Evolutionary conservation across 2,113 vertebrate species (phyloP).

Genomic region (Archocentrus centrarchus): DNA sequence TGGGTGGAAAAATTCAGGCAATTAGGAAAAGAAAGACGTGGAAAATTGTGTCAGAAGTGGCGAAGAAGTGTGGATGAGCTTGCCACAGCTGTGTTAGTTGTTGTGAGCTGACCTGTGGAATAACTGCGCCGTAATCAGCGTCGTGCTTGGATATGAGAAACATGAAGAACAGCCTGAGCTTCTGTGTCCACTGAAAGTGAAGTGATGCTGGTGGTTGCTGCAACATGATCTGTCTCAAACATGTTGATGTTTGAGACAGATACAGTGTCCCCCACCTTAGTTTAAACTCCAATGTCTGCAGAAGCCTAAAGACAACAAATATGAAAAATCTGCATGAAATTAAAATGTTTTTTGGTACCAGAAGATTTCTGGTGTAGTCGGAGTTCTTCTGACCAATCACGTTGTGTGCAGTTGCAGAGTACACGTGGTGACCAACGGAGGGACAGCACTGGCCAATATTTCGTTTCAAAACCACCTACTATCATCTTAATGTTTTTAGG

Average conservation of each 20-base stretch:
- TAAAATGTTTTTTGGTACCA: background rate
- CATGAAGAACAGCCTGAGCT: too few species aligned
- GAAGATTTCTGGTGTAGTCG: rapidly evolving
- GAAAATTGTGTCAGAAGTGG: background rate
- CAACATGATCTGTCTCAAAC: too few species aligned
- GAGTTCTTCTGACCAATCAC: background rate
- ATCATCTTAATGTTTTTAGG: background rate
- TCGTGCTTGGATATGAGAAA: background rate
- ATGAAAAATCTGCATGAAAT: background rate
- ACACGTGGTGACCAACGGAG: too few species aligned
- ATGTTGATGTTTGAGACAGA: too few species aligned
- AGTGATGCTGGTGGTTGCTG: too few species aligned
- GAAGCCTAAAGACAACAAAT: background rate
- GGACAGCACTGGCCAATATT: background rate
- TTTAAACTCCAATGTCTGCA: background rate
- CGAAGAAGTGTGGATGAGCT: background rate
- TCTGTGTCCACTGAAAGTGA: too few species aligned
- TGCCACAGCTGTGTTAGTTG: background rate
- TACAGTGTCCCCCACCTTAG: background rate
- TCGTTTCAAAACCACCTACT: rapidly evolving
- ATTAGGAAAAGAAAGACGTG: background rate
- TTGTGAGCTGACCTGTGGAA: too few species aligned
- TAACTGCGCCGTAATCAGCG: background rate
- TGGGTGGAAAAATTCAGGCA: background rate
- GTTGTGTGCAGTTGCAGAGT: too few species aligned